Evolutionary conservation across 2,113 vertebrate species (phyloP).

Genomic region (Cottus gobio): DNA sequence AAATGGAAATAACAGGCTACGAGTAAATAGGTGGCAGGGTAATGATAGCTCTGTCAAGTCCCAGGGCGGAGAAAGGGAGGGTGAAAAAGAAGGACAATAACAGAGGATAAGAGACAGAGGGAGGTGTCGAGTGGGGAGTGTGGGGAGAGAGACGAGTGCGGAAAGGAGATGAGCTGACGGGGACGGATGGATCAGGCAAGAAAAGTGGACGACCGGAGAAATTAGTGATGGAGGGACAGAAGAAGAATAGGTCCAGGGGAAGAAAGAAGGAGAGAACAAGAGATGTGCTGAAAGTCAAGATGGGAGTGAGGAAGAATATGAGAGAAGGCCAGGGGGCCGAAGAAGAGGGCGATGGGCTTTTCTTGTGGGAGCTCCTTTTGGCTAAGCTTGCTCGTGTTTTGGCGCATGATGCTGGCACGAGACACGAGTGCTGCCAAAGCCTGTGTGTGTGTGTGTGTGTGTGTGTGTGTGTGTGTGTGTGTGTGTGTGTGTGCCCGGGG

Average conservation of each 20-base stretch:
- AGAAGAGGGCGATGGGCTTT: constrained; percentile 39
- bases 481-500: neutral
- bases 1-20: constrained; percentile 77
- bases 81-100: constrained; percentile 4
- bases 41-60: constrained; percentile 77
- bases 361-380: constrained; percentile 42
- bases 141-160: constrained; percentile 12
- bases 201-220: constrained; percentile 10
- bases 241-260: neutral
- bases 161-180: constrained; percentile 3
- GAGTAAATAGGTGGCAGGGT: constrained; percentile 75
- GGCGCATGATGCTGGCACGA: constrained; percentile 36
- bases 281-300: constrained; percentile 2
- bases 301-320: constrained; percentile 13
- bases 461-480: constrained; percentile 7
- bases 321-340: constrained; percentile 13
- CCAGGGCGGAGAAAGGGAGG: constrained; percentile 49
- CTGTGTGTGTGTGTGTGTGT: neutral
- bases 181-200: constrained; percentile 2
- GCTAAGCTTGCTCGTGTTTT: constrained; percentile 30
- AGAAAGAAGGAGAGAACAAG: constrained; percentile 11
- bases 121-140: neutral
- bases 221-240: constrained; percentile 4
- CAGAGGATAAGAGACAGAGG: constrained; percentile 3
- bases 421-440: constrained; percentile 31